Conservation (phyloP, 2,888 invertebrate genomes). For the Hydroisotoma schaefferi region DNA sequence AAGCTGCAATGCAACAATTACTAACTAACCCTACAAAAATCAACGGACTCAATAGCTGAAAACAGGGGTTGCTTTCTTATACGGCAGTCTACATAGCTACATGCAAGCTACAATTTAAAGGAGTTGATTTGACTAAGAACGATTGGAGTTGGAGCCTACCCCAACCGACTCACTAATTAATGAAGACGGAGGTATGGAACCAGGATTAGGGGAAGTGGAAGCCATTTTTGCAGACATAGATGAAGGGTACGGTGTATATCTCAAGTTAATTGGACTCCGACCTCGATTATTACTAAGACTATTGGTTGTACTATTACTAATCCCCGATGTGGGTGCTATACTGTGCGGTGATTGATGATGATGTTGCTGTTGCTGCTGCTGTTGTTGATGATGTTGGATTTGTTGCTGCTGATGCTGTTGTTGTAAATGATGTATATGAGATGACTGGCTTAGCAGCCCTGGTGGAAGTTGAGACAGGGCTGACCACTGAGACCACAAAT, state of each 20-base stretch:
- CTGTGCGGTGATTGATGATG: slow-evolving; percentile 26
- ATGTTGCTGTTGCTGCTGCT: slow-evolving; percentile 25
- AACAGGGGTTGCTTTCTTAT: too few relatives aligned
- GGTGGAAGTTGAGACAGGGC: slow-evolving; percentile 50
- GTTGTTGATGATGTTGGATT: too few relatives aligned
- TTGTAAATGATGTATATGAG: slow-evolving; percentile 46
- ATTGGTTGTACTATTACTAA: slow-evolving; percentile 25
- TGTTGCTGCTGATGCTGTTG: slow-evolving; percentile 40
- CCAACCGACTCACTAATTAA: slow-evolving; percentile 39
- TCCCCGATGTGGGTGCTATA: slow-evolving; percentile 11
- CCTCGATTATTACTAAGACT: slow-evolving; percentile 28
- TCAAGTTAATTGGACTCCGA: slow-evolving; percentile 40
- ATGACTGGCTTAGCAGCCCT: slow-evolving; percentile 42
- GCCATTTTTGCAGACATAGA: slow-evolving; percentile 40
- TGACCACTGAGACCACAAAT: slow-evolving; percentile 55
- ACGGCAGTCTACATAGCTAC: too few relatives aligned
- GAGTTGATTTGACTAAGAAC: slow-evolving; percentile 20
- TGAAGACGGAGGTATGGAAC: slow-evolving; percentile 41
- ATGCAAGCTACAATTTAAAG: neutral
- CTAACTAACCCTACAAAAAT: too few relatives aligned
- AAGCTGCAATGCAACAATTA: too few relatives aligned
- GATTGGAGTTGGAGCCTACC: slow-evolving; percentile 20
- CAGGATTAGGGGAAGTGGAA: slow-evolving; percentile 46
- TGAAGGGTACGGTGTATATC: slow-evolving; percentile 46
- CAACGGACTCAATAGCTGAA: too few relatives aligned